Evolutionary conservation across 2,888 invertebrate species (phyloP).

Genomic region (Rhagium mordax): DNA sequence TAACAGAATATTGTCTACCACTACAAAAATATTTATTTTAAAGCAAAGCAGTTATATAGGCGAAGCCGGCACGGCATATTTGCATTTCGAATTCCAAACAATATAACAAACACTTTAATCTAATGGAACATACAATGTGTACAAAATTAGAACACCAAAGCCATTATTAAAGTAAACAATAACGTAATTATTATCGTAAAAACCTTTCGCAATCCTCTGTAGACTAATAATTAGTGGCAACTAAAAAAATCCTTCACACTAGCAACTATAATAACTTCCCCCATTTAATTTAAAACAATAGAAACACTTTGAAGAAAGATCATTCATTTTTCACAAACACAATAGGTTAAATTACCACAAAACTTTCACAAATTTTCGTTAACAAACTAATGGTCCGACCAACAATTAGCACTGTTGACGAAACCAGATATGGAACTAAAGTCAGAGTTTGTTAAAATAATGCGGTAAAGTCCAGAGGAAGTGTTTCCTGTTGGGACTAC

Average conservation of each 20-base stretch:
- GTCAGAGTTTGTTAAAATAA: conserved; percentile 10
- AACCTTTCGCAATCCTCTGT: conserved; percentile 42
- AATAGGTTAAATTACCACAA: neutral
- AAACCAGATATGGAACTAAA: conserved; percentile 11
- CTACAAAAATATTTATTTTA: conserved; percentile 12
- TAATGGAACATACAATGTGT: conserved; percentile 27
- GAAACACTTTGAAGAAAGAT: neutral
- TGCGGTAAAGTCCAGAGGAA: conserved; percentile 49
- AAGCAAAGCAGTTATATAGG: neutral
- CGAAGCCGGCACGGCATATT: neutral
- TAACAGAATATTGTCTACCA: neutral
- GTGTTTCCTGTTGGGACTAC: conserved; percentile 58
- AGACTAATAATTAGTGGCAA: conserved; percentile 24
- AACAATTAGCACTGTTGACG: neutral
- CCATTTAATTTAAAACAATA: conserved; percentile 23
- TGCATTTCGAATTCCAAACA: conserved; percentile 8
- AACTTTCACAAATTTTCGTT: conserved; percentile 22
- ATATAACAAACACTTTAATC: conserved; percentile 30
- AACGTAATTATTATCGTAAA: conserved; percentile 35
- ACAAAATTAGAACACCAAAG: conserved; percentile 34
- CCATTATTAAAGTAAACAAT: conserved; percentile 40
- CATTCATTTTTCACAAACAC: conserved; percentile 16
- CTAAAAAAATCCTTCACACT: conserved; percentile 26
- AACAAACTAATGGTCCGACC: neutral
- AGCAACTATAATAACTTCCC: neutral